Evolutionary conservation across 2,888 invertebrate genomes (phyloP).

Genomic region (Eristalinus sepulchralis): DNA sequence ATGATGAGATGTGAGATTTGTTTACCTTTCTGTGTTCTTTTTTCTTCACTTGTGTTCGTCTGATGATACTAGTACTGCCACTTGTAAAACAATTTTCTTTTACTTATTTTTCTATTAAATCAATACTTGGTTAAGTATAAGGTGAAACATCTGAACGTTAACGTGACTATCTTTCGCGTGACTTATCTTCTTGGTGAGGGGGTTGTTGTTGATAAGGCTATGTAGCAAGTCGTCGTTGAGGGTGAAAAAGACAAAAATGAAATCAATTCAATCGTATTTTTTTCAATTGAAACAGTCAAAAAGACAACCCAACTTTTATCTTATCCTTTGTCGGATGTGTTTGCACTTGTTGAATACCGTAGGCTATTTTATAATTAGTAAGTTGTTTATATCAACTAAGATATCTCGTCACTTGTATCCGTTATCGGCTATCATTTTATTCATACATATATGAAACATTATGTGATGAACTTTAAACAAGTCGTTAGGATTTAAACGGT

Average conservation of each 20-base stretch:
- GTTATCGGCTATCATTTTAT: neutral
- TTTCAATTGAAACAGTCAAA: conserved; percentile 37
- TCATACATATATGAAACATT: neutral
- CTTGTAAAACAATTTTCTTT: neutral
- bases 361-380: conserved; percentile 51
- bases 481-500: neutral
- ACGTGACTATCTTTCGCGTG: conserved; percentile 47
- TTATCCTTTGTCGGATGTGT: conserved; percentile 64
- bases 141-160: conserved; percentile 26
- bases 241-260: neutral
- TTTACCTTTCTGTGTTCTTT: conserved; percentile 56
- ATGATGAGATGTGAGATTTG: conserved; percentile 62
- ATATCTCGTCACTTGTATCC: neutral
- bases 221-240: neutral
- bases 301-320: conserved; percentile 39
- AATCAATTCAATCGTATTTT: conserved; percentile 21
- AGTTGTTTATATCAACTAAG: conserved; percentile 9
- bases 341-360: conserved; percentile 63
- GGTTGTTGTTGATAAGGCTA: conserved; percentile 48
- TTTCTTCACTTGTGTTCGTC: conserved; percentile 48
- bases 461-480: neutral
- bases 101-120: conserved; percentile 12
- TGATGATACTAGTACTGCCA: neutral
- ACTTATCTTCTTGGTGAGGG: conserved; percentile 46
- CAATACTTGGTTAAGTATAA: conserved; percentile 5